These are phyloP conservation scores for Corythoichthys intestinalis DNA, from an alignment of 2,113 vertebrate species.

Conservation along the genomic window DNA sequence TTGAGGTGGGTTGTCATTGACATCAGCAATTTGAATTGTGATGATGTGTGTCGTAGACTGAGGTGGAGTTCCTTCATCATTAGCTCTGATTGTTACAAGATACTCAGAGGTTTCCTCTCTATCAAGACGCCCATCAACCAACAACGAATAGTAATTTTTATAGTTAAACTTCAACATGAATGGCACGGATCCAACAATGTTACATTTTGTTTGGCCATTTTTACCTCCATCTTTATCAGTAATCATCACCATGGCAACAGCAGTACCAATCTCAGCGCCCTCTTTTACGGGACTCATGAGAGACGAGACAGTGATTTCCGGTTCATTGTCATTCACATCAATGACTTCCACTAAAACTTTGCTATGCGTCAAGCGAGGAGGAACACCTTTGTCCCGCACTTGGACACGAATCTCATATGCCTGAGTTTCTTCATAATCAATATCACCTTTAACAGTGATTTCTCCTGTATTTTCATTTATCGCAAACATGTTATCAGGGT, in stretches of 20 bases:
- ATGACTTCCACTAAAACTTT: slow-evolving; percentile 70
- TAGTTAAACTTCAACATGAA: slow-evolving; percentile 63
- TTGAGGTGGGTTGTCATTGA: slow-evolving; percentile 70
- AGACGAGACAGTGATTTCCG: slow-evolving; percentile 74
- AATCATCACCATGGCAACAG: slow-evolving; percentile 75
- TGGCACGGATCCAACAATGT: slow-evolving; percentile 34
- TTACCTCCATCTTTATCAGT: slow-evolving; percentile 72
- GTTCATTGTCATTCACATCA: slow-evolving; percentile 81
- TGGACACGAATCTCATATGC: slow-evolving; percentile 61
- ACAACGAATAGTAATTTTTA: slow-evolving; percentile 70
- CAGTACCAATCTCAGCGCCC: slow-evolving; percentile 70
- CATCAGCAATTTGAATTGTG: slow-evolving; percentile 63
- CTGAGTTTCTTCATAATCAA: slow-evolving; percentile 73
- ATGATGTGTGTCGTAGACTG: slow-evolving; percentile 54
- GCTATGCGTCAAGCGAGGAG: slow-evolving; percentile 63
- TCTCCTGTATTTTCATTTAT: slow-evolving; percentile 73
- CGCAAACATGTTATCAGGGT: slow-evolving; percentile 61
- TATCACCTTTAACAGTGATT: slow-evolving; percentile 64
- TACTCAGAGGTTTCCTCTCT: slow-evolving; percentile 54
- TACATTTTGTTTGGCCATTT: slow-evolving; percentile 65
- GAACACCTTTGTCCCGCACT: slow-evolving; percentile 65
- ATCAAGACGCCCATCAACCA: slow-evolving; percentile 64
- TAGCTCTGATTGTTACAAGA: slow-evolving; percentile 56
- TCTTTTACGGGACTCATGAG: slow-evolving; percentile 73
- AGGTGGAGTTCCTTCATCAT: slow-evolving; percentile 62